Evolutionary conservation across 2,888 invertebrate species (phyloP).

Genomic region (Eudasyphora cyanicolor): DNA sequence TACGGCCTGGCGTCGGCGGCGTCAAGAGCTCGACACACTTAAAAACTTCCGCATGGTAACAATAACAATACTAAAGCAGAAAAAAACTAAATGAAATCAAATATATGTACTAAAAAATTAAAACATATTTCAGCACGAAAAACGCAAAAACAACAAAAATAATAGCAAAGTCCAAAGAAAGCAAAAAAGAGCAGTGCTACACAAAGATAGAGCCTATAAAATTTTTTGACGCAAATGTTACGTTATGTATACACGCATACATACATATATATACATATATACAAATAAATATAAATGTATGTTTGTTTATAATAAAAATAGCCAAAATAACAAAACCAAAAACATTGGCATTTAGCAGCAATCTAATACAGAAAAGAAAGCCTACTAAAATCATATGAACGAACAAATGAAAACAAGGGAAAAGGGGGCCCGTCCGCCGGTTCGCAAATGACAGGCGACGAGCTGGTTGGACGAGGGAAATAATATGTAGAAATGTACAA

Average conservation of each 20-base stretch:
- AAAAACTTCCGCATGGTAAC: conserved; percentile 71
- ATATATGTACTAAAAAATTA: conserved; percentile 17
- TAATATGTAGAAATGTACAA: conserved; percentile 3
- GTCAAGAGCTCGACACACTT: conserved; percentile 62
- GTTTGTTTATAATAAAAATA: conserved; percentile 1
- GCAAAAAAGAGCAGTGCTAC: background rate
- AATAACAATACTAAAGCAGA: conserved; percentile 41
- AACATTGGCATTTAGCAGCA: background rate
- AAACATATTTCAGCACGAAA: conserved; percentile 25
- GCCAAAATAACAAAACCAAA: conserved; percentile 1
- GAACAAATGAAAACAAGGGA: background rate
- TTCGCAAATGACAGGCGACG: background rate
- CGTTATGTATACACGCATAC: no score
- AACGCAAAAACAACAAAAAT: background rate
- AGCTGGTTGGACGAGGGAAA: no score
- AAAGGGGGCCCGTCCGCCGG: background rate
- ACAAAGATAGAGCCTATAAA: conserved; percentile 11
- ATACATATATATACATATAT: background rate
- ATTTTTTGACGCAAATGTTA: conserved; percentile 14
- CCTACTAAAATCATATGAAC: background rate
- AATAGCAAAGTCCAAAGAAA: conserved; percentile 20
- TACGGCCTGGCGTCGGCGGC: conserved; percentile 14
- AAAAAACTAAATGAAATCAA: conserved; percentile 9
- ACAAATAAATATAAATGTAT: background rate
- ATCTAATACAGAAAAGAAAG: conserved; percentile 16